A percentile compares a stretch with the other conserved stretches of the same genome.
Conservation (phyloP, 2,113 vertebrate species). For the Saimiri boliviensis region DNA sequence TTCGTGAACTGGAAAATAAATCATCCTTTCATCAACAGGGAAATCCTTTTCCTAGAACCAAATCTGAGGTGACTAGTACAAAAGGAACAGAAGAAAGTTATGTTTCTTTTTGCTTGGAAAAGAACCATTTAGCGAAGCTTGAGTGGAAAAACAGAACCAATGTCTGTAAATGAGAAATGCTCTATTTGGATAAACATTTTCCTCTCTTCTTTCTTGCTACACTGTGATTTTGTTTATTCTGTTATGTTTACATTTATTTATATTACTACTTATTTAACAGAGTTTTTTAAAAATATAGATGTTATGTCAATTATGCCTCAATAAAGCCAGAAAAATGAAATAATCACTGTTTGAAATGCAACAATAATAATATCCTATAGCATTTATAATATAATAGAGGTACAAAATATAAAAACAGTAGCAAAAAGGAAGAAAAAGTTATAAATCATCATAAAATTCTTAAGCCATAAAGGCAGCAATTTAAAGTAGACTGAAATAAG, state of each 20-base stretch:
- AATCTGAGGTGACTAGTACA: not conserved
- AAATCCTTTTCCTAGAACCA: not conserved
- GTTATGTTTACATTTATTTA: not conserved
- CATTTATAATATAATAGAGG: not conserved
- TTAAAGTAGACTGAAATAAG: not conserved
- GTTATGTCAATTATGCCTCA: not conserved
- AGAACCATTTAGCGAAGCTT: not conserved
- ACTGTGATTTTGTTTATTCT: not conserved
- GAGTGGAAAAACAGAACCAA: not conserved
- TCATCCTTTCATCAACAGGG: conserved; percentile 27
- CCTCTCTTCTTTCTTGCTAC: not conserved
- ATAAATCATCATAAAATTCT: not conserved
- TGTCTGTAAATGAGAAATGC: not conserved
- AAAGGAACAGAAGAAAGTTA: not conserved
- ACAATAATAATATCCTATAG: not conserved
- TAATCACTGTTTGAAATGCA: not conserved
- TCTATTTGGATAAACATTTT: not conserved
- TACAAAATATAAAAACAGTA: not conserved
- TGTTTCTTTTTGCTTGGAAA: conserved; percentile 2
- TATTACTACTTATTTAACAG: not conserved
- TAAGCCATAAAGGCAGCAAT: not conserved
- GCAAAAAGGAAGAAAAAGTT: not conserved
- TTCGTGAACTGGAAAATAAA: conserved; percentile 1
- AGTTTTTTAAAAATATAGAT: not conserved
- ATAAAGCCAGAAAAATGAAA: not conserved